phyloP scores from a whole-genome alignment of 2,797 vertebrate species.

The Karalla daura region DNA sequence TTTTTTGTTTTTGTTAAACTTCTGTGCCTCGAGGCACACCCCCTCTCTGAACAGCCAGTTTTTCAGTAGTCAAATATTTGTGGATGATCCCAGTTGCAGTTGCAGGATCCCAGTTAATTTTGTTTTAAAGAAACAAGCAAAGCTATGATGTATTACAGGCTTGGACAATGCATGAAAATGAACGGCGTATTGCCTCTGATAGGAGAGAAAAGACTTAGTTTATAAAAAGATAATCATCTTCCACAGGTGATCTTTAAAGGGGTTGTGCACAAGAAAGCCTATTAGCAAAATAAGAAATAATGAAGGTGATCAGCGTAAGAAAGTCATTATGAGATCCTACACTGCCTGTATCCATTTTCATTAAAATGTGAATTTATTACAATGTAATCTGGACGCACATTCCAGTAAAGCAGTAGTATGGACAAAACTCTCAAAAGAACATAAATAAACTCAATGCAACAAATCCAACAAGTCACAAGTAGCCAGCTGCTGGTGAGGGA shows the following conservation, averaged over 20 bases:
- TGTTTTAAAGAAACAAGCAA: conserved; percentile 2
- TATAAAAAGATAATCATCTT: not conserved
- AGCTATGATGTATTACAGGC: too few relatives aligned
- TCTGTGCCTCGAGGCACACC: not conserved
- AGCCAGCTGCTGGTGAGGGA: too few relatives aligned
- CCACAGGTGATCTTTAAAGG: not conserved
- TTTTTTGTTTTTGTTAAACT: not conserved
- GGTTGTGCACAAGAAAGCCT: too few relatives aligned
- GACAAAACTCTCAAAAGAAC: too few relatives aligned
- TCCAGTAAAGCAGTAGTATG: too few relatives aligned
- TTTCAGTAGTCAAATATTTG: not conserved
- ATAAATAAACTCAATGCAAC: too few relatives aligned
- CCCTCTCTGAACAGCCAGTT: not conserved
- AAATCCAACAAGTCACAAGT: too few relatives aligned
- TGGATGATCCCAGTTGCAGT: not conserved
- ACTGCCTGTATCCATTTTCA: too few relatives aligned
- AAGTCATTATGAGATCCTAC: not conserved
- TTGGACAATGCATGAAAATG: not conserved
- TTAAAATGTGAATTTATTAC: too few relatives aligned
- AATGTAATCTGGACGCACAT: too few relatives aligned
- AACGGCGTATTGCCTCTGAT: not conserved
- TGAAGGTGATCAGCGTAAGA: too few relatives aligned
- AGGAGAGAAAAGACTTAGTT: not conserved
- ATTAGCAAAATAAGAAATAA: too few relatives aligned
- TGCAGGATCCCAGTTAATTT: not conserved